Percentiles rank a stretch among this genome's conserved stretches.
phyloP scores from a whole-genome alignment of 2,888 invertebrate species.

The Hypercompe scribonia region DNA sequence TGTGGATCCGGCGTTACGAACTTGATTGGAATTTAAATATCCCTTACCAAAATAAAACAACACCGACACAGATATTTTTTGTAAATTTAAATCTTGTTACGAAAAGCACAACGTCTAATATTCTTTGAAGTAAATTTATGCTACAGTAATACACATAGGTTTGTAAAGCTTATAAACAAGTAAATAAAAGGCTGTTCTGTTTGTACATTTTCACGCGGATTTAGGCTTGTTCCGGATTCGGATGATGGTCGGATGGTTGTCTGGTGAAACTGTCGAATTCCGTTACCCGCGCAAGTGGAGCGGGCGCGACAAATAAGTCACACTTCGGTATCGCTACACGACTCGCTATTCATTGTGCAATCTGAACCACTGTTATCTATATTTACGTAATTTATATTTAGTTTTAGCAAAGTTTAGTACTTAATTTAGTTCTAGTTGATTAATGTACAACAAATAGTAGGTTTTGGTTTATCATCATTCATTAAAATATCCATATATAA shows the following conservation, averaged over 20 bases:
- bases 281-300: constrained; percentile 62
- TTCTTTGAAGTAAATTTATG: constrained; percentile 28
- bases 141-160: constrained; percentile 31
- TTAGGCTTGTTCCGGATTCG: constrained; percentile 59
- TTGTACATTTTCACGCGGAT: constrained; percentile 55
- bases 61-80: constrained; percentile 22
- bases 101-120: constrained; percentile 20
- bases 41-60: constrained; percentile 23
- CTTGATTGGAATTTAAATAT: constrained; percentile 42
- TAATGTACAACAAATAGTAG: background rate
- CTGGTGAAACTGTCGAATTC: constrained; percentile 66
- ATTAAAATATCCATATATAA: background rate
- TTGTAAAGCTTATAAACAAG: constrained; percentile 43
- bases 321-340: constrained; percentile 28
- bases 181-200: constrained; percentile 46
- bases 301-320: constrained; percentile 50
- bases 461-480: background rate
- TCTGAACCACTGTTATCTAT: constrained; percentile 29
- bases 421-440: background rate
- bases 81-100: constrained; percentile 23
- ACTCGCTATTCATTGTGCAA: constrained; percentile 38
- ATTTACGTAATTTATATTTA: constrained; percentile 34
- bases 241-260: constrained; percentile 44
- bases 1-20: constrained; percentile 28
- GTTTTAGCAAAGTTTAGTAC: constrained; percentile 13